Conservation (phyloP, 2,888 invertebrate species). For the Cybosia mesomella region DNA sequence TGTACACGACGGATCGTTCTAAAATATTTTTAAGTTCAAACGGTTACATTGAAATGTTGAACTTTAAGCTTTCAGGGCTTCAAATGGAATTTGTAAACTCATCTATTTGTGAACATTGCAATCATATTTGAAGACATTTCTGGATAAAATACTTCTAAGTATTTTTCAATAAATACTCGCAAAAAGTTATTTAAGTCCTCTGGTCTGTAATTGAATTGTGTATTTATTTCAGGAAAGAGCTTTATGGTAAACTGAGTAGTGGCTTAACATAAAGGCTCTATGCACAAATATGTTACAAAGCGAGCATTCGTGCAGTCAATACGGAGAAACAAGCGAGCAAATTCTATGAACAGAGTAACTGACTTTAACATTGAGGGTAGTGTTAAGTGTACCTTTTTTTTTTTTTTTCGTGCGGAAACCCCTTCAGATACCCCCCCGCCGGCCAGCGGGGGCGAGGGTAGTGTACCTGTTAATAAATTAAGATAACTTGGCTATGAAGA, state of each 20-base stretch:
- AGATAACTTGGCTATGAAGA: too few relatives aligned
- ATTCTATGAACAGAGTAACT: neutral
- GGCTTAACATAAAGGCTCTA: too few relatives aligned
- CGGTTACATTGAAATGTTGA: constrained; percentile 8
- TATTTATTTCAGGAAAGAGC: neutral
- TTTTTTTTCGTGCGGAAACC: too few relatives aligned
- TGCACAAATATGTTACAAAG: too few relatives aligned
- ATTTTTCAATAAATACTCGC: neutral
- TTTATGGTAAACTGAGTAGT: neutral
- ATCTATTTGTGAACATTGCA: constrained; percentile 1
- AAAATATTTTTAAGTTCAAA: constrained; percentile 10
- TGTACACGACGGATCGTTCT: neutral
- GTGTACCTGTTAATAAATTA: too few relatives aligned
- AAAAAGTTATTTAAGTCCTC: neutral
- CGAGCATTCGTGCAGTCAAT: neutral
- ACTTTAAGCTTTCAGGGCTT: neutral
- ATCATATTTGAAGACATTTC: neutral
- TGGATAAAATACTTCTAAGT: neutral
- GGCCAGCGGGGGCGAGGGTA: too few relatives aligned
- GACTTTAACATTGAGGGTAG: neutral
- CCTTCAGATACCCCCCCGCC: too few relatives aligned
- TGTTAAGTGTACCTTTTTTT: too few relatives aligned
- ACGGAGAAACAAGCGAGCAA: neutral
- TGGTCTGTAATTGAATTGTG: neutral
- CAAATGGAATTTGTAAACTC: constrained; percentile 5